Evolutionary conservation across 1,140 invertebrate species (phyloP).

Genomic region (Microplitis mediator): DNA sequence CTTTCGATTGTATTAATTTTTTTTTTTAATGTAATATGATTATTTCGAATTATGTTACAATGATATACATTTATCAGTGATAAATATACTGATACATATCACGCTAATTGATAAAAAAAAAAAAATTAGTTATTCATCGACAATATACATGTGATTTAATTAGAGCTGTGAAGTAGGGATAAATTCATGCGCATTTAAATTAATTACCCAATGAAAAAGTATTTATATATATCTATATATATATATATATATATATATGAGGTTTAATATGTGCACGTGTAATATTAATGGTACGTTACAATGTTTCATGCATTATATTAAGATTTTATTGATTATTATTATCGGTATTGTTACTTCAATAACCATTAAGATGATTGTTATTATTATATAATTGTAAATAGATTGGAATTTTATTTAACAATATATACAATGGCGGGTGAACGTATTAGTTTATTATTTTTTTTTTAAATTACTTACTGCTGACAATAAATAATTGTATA

Average conservation of each 20-base stretch:
- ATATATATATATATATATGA: too few relatives aligned
- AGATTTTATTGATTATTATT: slow-evolving; percentile 3
- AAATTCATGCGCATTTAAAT: slow-evolving; percentile 64
- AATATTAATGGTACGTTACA: slow-evolving; percentile 46
- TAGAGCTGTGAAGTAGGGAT: slow-evolving; percentile 39
- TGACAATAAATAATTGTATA: too few relatives aligned
- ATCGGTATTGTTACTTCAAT: slow-evolving; percentile 19
- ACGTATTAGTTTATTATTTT: too few relatives aligned
- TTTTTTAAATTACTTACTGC: too few relatives aligned
- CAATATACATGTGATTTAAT: not conserved
- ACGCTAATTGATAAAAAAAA: too few relatives aligned
- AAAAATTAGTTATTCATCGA: not conserved
- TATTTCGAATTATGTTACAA: too few relatives aligned
- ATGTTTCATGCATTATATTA: slow-evolving; percentile 44
- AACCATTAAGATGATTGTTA: not conserved
- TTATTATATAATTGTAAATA: not conserved
- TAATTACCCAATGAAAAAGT: slow-evolving; percentile 56
- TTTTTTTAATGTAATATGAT: too few relatives aligned
- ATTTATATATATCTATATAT: slow-evolving; percentile 6
- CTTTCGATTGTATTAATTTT: too few relatives aligned
- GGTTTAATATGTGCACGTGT: not conserved
- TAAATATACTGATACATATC: too few relatives aligned
- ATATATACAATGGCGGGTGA: too few relatives aligned
- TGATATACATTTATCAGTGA: too few relatives aligned
- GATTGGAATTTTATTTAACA: too few relatives aligned